Conservation (phyloP, 2,797 vertebrate genomes). For the Chelon labrosus region DNA sequence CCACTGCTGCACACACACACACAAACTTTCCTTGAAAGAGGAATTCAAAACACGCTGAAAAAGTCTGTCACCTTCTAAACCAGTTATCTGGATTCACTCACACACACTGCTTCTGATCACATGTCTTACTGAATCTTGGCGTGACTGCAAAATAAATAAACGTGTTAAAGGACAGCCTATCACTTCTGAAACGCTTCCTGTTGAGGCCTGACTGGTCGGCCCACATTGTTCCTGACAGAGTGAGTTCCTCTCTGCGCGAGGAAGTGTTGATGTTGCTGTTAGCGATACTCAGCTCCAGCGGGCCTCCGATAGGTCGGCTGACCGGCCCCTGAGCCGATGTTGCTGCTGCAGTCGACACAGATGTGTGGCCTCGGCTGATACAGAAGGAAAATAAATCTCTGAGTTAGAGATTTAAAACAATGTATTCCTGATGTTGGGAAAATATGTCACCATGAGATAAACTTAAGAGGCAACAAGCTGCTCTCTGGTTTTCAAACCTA, state of each 20-base stretch:
- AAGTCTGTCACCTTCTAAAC: slow-evolving; percentile 25
- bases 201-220: slow-evolving; percentile 18
- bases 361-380: background rate
- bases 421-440: background rate
- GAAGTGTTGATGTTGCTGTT: slow-evolving; percentile 21
- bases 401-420: background rate
- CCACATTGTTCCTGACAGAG: slow-evolving; percentile 47
- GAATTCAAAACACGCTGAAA: background rate
- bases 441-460: background rate
- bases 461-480: background rate
- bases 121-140: slow-evolving; percentile 13
- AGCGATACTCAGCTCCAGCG: slow-evolving; percentile 2
- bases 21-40: too few species aligned
- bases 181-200: slow-evolving; percentile 43
- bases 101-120: background rate
- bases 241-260: slow-evolving; percentile 35
- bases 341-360: background rate
- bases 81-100: slow-evolving; percentile 40
- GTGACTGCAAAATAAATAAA: slow-evolving; percentile 30
- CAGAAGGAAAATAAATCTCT: background rate
- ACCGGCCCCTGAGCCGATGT: slow-evolving; percentile 2
- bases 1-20: too few species aligned
- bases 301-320: background rate
- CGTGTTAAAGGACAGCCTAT: slow-evolving; percentile 21
- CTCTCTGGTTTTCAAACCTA: too few species aligned